Conservation (phyloP, 2,797 vertebrate genomes). For the Leuciscus waleckii region DNA sequence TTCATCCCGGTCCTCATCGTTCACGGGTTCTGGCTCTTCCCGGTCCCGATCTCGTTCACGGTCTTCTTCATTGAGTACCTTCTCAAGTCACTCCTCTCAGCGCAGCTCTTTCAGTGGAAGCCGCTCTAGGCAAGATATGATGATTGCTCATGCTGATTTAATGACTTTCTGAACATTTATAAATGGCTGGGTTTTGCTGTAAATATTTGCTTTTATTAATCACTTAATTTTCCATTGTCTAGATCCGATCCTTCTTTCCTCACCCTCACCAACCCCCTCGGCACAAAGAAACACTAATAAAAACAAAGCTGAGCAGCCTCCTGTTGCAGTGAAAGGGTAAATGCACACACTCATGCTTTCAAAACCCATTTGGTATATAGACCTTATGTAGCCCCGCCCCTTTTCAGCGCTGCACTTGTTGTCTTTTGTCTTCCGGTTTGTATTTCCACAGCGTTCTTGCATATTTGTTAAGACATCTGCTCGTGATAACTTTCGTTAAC, state of each 20-base stretch:
- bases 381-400: too few relatives aligned
- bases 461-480: too few relatives aligned
- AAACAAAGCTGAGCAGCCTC: constrained; percentile 84
- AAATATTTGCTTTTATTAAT: neutral
- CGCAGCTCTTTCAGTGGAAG: constrained; percentile 96
- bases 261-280: constrained; percentile 88
- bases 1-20: constrained; percentile 93
- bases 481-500: too few relatives aligned
- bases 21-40: constrained; percentile 93
- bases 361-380: neutral
- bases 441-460: too few relatives aligned
- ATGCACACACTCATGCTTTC: constrained; percentile 16
- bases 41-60: constrained; percentile 82
- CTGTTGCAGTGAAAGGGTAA: constrained; percentile 85
- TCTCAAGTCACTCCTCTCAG: constrained; percentile 94
- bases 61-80: constrained; percentile 95
- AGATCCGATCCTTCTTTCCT: constrained; percentile 93
- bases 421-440: too few relatives aligned
- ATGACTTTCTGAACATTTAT: neutral
- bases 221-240: constrained; percentile 2
- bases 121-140: constrained; percentile 84
- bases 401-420: too few relatives aligned
- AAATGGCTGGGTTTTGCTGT: neutral
- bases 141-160: constrained; percentile 8
- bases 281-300: constrained; percentile 84